phyloP scores from a whole-genome alignment of 1,140 invertebrate genomes.

The Propsilocerus akamusi region DNA sequence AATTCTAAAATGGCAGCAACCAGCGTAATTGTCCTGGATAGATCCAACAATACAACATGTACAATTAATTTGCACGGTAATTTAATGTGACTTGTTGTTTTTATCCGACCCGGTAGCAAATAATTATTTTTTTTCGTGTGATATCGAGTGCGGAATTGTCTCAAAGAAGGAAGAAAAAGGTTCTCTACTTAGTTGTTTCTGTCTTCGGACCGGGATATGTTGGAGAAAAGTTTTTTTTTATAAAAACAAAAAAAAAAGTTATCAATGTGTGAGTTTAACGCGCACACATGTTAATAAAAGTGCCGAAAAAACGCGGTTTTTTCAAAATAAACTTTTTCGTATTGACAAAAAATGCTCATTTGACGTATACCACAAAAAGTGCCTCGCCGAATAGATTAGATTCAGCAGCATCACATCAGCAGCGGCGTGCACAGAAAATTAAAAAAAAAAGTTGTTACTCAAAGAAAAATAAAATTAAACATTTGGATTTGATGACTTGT shows the following conservation, averaged over 20 bases:
- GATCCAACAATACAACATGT: slow-evolving; percentile 87
- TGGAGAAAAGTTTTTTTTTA: not conserved
- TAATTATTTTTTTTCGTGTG: not conserved
- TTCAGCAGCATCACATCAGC: too few species aligned
- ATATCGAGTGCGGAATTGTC: not conserved
- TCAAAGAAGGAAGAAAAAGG: not conserved
- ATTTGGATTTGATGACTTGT: too few species aligned
- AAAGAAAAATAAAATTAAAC: too few species aligned
- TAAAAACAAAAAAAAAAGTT: not conserved
- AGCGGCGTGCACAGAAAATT: too few species aligned
- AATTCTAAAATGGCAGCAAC: slow-evolving; percentile 50
- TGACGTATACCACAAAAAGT: too few species aligned
- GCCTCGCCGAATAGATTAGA: too few species aligned
- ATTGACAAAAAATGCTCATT: too few species aligned
- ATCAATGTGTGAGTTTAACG: not conserved
- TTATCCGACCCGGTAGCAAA: not conserved
- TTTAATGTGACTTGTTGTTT: slow-evolving; percentile 16
- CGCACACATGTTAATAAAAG: not conserved
- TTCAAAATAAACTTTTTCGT: not conserved
- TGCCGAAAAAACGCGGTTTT: not conserved
- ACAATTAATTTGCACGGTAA: slow-evolving; percentile 87
- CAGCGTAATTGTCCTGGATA: slow-evolving; percentile 80
- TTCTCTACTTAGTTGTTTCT: too few species aligned
- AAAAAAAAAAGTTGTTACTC: too few species aligned
- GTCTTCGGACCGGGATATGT: too few species aligned